phyloP scores from a whole-genome alignment of 2,888 invertebrate species.

The Thysanoteuthis rhombus region DNA sequence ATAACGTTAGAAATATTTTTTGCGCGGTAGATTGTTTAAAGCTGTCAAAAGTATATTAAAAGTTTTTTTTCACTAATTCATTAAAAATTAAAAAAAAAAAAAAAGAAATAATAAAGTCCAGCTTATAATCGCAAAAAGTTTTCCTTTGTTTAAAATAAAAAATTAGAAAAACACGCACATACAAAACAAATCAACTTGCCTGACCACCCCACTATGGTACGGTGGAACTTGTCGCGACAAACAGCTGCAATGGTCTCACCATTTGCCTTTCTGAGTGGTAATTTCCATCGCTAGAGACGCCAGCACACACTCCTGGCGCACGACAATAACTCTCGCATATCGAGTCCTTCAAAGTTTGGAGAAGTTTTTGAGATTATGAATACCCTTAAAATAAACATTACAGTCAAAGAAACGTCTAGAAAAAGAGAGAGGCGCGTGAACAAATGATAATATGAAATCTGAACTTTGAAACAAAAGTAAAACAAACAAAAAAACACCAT shows the following conservation, averaged over 20 bases:
- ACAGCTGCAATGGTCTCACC: not conserved
- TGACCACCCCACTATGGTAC: not conserved
- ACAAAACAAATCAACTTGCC: not conserved
- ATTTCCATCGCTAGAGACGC: not conserved
- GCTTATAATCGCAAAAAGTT: not conserved
- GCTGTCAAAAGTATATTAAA: not conserved
- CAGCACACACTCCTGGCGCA: not conserved
- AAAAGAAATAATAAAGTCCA: not conserved
- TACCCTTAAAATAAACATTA: not conserved
- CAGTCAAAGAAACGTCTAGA: not conserved
- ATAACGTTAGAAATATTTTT: not conserved
- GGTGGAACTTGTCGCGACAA: not conserved
- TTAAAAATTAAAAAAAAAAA: not conserved
- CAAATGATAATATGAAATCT: not conserved
- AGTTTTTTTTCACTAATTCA: not conserved
- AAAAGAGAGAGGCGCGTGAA: not conserved
- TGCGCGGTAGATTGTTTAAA: not conserved
- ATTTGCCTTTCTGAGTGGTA: not conserved
- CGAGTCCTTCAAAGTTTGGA: not conserved
- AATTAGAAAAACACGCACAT: not conserved
- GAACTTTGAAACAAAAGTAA: not conserved
- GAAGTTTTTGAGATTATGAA: not conserved
- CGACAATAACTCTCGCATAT: not conserved
- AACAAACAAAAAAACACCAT: not conserved
- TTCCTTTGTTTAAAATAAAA: not conserved